Base-by-base conservation (phyloP, 2,888 invertebrate species). In the Erebia palarica region DNA sequence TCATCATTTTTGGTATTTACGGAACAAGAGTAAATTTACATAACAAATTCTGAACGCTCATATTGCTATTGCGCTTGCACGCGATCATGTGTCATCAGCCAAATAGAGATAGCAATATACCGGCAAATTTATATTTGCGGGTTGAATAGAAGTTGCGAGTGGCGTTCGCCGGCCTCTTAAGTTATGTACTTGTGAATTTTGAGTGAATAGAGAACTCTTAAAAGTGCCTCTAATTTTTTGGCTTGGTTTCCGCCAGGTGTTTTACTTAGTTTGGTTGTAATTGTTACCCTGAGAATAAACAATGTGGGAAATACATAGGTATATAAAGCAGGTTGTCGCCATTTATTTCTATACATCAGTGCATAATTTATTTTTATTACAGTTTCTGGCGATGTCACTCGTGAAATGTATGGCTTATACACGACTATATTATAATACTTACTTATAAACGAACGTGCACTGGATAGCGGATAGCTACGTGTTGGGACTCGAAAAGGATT, bases 331-430 rank as follows among this genome's bases (percentile, higher is more conserved):
- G 82, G 85, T 87, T 86, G 78, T 78, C 82, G 82, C 80, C n/a
- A 44, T 68, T 84, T 86, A 86, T 86, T 86, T 86, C 82, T 13
- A 36, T 84, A 82, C 88, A 87, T 85, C 84, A 85, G 82, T 81
- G 78, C 82, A 84, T 81, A 87, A 88, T 65, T 55, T 65, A 64
- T 64, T 64, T 88, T 87, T 88, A 89, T 88, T 79, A 84, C 79
- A 79, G 77, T 77, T 78, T 75, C 77, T 78, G 80, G 86, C 86
- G 78, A 77, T 84, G 86, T 87, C 86, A 85, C 83, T 84, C 79
- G 81, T 86, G 82, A 87, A 85, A 85, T 85, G 83, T 87, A 83
- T 81, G 83, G 80, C 79, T 57, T 65, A 44, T 42, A 60, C 11
- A 60, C 42, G 42, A 16, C 42, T 44, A 10, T 42, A 36, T 16